Evolutionary conservation across 1,140 invertebrate species (phyloP).

Genomic region (Lucilia cuprina): DNA sequence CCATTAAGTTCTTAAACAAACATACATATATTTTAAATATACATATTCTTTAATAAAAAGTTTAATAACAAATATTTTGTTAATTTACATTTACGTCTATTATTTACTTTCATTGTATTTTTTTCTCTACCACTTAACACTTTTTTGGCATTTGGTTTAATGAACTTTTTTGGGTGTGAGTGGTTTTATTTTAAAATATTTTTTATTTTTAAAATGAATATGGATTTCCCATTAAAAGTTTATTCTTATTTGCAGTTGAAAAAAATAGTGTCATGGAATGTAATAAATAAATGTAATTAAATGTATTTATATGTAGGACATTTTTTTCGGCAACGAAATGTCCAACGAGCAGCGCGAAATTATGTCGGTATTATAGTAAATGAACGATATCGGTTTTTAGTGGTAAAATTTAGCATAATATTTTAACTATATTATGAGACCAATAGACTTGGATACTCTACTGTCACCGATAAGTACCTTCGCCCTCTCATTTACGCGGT

Average conservation of each 20-base stretch:
- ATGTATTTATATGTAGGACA: not conserved
- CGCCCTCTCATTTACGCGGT: too few relatives aligned
- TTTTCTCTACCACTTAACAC: not conserved
- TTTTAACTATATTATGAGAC: too few relatives aligned
- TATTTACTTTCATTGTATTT: not conserved
- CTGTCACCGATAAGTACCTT: too few relatives aligned
- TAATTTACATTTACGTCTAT: not conserved
- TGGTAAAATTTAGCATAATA: too few relatives aligned
- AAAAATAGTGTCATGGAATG: not conserved
- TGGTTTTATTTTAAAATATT: not conserved
- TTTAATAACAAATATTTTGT: not conserved
- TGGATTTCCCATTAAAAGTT: not conserved
- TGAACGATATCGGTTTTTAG: too few relatives aligned
- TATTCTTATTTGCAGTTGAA: not conserved
- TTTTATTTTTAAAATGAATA: not conserved
- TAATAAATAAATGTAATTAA: not conserved
- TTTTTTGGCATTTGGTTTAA: not conserved
- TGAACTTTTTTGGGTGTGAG: not conserved
- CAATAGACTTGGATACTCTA: too few relatives aligned
- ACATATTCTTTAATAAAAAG: not conserved
- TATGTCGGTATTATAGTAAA: too few relatives aligned
- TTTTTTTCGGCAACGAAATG: too few relatives aligned
- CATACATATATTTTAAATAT: not conserved
- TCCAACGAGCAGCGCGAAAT: too few relatives aligned
- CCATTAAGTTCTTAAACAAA: conserved; percentile 1